Base-by-base conservation (phyloP, 2,797 vertebrate genomes). In the Chelon auratus region DNA sequence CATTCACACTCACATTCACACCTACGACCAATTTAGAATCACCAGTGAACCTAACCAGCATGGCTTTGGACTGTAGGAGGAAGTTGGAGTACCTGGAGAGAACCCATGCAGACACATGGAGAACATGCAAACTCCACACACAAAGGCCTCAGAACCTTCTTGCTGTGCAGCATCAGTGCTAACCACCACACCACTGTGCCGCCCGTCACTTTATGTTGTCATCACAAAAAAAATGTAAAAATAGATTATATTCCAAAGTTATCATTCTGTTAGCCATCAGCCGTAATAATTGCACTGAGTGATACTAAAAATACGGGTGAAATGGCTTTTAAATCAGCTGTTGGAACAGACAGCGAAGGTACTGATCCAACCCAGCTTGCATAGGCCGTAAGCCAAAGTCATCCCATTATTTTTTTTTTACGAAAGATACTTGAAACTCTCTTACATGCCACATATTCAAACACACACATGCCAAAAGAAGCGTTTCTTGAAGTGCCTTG, bases 321-420 rank as follows among this genome's bases (percentile, higher is more conserved):
- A 68, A 2, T 22, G 24, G n/a, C 33, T 40, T 64, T 54, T 39
- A 17, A 47, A 72, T 72, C 15, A 61, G n/a, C 48, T 72, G 61
- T 56, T 60, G 36, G 30, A 62, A 66, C 39, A 37, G 47, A 62
- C 22, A 37, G 4, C 15, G 10, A 47, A 33, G 7, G 11, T 22
- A 1, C 11, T 54, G 18, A 66, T 70, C 30, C 53, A 65, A 55
- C 39, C 76, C 24, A 54, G 39, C 45, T 62, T 18, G 33, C 20
- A 55, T 37, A 24, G 53, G 10, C 17, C 39, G 54, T 51, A 64
- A 2, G 4, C 24, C 6, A 2, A 55, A 58, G 11, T 65, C 48
- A 1, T 63, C 39, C 30, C 30, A 33, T 33, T 40, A 40, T 40
- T 40, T 11, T 40, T 40, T 40, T 40, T 11, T 40, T 40, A 11